These are phyloP conservation scores for Odontomyia ornata DNA, from an alignment of 2,888 invertebrate species.

Conservation along the genomic window DNA sequence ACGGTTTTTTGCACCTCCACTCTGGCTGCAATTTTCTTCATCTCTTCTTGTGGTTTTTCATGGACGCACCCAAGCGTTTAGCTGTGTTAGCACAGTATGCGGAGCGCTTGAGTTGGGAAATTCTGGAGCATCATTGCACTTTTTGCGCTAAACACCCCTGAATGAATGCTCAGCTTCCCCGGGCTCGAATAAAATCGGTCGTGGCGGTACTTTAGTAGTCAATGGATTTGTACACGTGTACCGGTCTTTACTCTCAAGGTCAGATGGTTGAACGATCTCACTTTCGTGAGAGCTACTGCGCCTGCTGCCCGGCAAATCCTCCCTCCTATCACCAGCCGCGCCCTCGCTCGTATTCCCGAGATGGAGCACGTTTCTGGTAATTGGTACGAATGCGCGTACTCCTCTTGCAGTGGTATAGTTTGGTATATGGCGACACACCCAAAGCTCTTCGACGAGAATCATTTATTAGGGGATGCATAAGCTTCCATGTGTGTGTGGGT, in stretches of 20 bases:
- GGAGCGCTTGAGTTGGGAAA: neutral
- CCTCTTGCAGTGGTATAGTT: neutral
- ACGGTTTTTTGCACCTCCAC: neutral
- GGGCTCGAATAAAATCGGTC: neutral
- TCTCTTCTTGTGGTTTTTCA: neutral
- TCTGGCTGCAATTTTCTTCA: neutral
- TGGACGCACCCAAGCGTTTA: neutral
- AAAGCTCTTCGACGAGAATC: constrained; percentile 3
- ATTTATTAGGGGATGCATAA: too few relatives aligned
- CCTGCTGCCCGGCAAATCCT: constrained; percentile 5
- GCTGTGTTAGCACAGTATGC: neutral
- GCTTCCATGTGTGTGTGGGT: neutral
- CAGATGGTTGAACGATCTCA: constrained; percentile 42
- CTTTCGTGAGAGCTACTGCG: constrained; percentile 28
- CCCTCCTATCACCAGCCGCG: too few relatives aligned
- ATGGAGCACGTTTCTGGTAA: neutral
- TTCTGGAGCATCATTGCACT: neutral
- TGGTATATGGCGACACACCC: constrained; percentile 19
- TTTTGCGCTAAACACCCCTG: constrained; percentile 2
- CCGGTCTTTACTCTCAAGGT: constrained; percentile 48
- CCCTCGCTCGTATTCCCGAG: neutral
- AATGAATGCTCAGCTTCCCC: neutral
- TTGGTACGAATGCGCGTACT: constrained; percentile 15
- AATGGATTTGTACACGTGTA: constrained; percentile 48
- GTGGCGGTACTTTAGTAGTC: constrained; percentile 34